phyloP scores from a whole-genome alignment of 2,113 vertebrate species.

The Pica pica region DNA sequence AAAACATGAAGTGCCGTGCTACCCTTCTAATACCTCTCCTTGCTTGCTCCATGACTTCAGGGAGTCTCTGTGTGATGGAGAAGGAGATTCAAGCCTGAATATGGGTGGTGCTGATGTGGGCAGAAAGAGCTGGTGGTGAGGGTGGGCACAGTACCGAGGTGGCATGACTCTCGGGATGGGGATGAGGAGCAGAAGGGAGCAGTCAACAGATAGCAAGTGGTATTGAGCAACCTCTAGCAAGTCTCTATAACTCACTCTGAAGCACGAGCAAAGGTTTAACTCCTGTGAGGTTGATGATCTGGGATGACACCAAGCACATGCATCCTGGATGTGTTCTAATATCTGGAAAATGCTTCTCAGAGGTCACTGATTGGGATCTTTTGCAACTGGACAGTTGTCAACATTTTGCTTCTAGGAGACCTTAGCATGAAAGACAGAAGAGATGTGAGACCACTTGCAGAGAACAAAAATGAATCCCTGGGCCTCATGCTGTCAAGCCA shows the following conservation, averaged over 20 bases:
- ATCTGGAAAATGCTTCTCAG: background rate
- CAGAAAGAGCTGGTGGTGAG: background rate
- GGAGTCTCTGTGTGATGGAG: background rate
- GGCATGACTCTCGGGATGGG: background rate
- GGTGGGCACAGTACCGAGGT: background rate
- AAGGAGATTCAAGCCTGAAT: background rate
- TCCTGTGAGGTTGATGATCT: background rate
- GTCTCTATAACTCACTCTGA: background rate
- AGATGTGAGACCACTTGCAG: background rate
- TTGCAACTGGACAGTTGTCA: background rate
- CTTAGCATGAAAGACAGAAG: background rate
- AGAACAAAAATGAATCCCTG: background rate
- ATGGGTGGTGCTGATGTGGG: background rate
- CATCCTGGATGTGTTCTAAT: background rate
- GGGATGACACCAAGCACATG: background rate
- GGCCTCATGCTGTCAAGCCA: background rate
- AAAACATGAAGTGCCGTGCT: background rate
- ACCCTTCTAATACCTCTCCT: background rate
- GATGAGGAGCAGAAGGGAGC: background rate
- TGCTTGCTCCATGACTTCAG: background rate
- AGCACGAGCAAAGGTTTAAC: background rate
- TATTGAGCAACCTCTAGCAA: background rate
- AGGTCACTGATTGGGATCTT: background rate
- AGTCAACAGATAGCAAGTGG: background rate
- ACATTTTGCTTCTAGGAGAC: background rate